These are phyloP conservation scores for Hystrix brachyura DNA, from an alignment of 2,113 vertebrate genomes.

Conservation along the genomic window DNA sequence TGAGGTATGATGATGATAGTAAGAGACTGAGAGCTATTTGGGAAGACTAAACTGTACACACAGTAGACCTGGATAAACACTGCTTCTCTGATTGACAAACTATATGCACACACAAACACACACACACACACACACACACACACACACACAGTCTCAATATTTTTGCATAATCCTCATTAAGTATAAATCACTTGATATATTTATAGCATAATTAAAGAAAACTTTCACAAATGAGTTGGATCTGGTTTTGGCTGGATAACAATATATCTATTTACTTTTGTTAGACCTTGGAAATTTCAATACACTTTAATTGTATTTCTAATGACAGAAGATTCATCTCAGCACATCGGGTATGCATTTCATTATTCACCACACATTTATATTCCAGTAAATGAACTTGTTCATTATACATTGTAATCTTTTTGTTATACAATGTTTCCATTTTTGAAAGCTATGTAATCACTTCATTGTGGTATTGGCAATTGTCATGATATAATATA, in stretches of 20 bases:
- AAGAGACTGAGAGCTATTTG: not conserved
- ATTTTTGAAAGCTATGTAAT: constrained; percentile 88
- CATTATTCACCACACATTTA: constrained; percentile 86
- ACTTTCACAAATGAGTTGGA: constrained; percentile 81
- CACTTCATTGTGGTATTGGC: constrained; percentile 85
- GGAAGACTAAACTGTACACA: not conserved
- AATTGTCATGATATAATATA: constrained; percentile 87
- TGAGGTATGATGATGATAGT: not conserved
- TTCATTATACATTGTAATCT: constrained; percentile 87
- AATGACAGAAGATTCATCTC: constrained; percentile 84
- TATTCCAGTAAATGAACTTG: constrained; percentile 86
- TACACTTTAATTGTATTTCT: constrained; percentile 85
- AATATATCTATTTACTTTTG: constrained; percentile 77
- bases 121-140: not conserved
- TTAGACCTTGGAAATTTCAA: constrained; percentile 82
- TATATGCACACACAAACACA: not conserved
- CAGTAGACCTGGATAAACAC: not conserved
- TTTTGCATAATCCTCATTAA: constrained; percentile 62
- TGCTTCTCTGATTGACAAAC: constrained; percentile 12
- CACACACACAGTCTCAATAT: not conserved
- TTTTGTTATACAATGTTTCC: constrained; percentile 85
- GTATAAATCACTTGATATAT: constrained; percentile 69
- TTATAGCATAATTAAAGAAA: constrained; percentile 80
- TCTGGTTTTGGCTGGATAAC: constrained; percentile 74
- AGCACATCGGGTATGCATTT: constrained; percentile 78